These are phyloP conservation scores for Oncorhynchus mykiss DNA, from an alignment of 2,113 vertebrate species.

Conservation along the genomic window DNA sequence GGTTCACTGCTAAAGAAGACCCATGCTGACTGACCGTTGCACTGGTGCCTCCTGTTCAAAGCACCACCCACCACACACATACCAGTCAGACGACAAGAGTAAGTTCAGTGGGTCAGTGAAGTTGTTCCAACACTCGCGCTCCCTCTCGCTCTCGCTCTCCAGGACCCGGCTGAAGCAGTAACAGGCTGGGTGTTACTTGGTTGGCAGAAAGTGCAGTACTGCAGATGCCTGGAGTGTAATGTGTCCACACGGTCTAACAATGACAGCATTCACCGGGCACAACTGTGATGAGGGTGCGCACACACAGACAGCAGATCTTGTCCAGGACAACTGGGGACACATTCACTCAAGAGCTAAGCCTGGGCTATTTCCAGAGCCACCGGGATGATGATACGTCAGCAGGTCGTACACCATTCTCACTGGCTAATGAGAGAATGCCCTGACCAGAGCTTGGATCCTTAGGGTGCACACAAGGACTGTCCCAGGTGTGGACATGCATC, in stretches of 20 bases:
- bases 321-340: constrained; percentile 60
- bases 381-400: constrained; percentile 54
- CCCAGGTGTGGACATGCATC: constrained; percentile 7
- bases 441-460: neutral
- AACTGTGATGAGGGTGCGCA: constrained; percentile 30
- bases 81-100: constrained; percentile 7
- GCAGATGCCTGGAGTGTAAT: constrained; percentile 55
- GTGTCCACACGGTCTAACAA: constrained; percentile 50
- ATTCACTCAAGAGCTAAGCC: constrained; percentile 65
- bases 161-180: constrained; percentile 16
- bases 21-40: neutral
- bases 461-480: constrained; percentile 16
- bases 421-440: constrained; percentile 1
- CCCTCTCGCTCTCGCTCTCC: constrained; percentile 18
- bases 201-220: constrained; percentile 42
- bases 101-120: constrained; percentile 27
- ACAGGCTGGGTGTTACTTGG: constrained; percentile 15
- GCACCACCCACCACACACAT: neutral
- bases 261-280: constrained; percentile 42
- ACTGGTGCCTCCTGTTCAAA: neutral
- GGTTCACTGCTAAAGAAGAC: too few species aligned
- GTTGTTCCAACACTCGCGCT: constrained; percentile 21
- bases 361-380: constrained; percentile 64
- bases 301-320: constrained; percentile 49
- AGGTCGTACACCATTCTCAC: constrained; percentile 5